Base-by-base conservation (phyloP, 2,113 vertebrate species). In the Mustela nigripes region DNA sequence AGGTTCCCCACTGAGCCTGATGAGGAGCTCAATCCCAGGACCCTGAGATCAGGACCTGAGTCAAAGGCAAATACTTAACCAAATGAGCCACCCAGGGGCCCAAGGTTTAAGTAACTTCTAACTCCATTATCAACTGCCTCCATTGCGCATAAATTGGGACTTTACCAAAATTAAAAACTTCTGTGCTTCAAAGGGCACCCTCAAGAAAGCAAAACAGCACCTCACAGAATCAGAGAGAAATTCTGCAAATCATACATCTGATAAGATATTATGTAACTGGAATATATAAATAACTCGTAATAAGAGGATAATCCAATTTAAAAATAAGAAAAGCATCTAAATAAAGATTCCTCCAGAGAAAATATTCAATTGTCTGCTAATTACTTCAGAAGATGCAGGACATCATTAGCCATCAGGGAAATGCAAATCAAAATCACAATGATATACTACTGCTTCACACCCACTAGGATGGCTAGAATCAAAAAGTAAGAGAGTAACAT, bases 71-170 rank as follows among this genome's bases (percentile, higher is more conserved):
- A 67, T 7, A 28, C 63, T 65, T 65, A 65, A 33, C 14, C 31
- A 67, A 67, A 14, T 16, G 31, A 67, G 63, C 63, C 31, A 67
- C 14, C 31, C 6, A 67, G 63, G 31, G 2, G 2, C 31, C 63
- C 63, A 96, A 94, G 62, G 39, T 94, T 83, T 88, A 73, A 97
- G 94, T 96, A 89, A 92, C 73, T 97, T 89, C 85, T 90, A 67
- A 89, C 12, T 82, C 53, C 60, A 79, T 86, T 74, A 89, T 82
- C 56, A 24, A 63, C 45, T 82, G 53, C 74, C 39, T 63, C 60
- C 26, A 63, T 58, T 76, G 73, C 22, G 18, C 42, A 85, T 58
- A 92, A 92, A 94, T 7, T 74, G 15, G 39, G 39, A 33, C 18
- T 53, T 89, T 82, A 89, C 53, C 21, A 53, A 76, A 83, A n/a